Percentiles rank a stretch among this genome's conserved stretches.
These are phyloP conservation scores for Solenodon paradoxus DNA, from an alignment of 2,113 vertebrate genomes.

Conservation along the genomic window DNA sequence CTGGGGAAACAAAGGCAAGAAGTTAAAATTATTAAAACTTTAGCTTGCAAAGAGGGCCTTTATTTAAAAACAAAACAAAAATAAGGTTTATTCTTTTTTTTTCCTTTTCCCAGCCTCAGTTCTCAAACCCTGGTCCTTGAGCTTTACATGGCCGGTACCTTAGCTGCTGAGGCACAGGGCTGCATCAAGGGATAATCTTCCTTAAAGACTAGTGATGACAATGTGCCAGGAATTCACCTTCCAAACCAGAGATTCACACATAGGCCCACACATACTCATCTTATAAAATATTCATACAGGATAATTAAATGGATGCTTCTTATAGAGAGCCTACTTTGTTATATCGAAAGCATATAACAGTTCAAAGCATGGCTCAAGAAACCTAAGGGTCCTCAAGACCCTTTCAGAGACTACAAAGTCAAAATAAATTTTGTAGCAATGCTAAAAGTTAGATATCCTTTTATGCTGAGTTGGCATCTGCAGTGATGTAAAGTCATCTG, in stretches of 20 bases:
- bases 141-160: too few species aligned
- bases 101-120: too few species aligned
- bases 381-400: neutral
- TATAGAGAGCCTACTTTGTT: neutral
- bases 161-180: too few species aligned
- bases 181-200: too few species aligned
- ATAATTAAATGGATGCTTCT: neutral
- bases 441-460: neutral
- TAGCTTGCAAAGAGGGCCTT: neutral
- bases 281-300: neutral
- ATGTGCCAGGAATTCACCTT: neutral
- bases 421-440: conserved; percentile 6
- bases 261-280: neutral
- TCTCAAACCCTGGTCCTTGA: too few species aligned
- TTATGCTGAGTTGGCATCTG: neutral
- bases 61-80: too few species aligned
- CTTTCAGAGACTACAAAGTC: neutral
- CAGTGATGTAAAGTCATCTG: neutral
- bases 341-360: neutral
- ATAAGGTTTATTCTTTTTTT: too few species aligned
- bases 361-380: neutral
- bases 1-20: neutral
- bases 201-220: neutral
- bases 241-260: neutral
- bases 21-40: neutral